These are phyloP conservation scores for Sebastes hubbsi DNA, from an alignment of 2,797 vertebrate species.

Conservation along the genomic window DNA sequence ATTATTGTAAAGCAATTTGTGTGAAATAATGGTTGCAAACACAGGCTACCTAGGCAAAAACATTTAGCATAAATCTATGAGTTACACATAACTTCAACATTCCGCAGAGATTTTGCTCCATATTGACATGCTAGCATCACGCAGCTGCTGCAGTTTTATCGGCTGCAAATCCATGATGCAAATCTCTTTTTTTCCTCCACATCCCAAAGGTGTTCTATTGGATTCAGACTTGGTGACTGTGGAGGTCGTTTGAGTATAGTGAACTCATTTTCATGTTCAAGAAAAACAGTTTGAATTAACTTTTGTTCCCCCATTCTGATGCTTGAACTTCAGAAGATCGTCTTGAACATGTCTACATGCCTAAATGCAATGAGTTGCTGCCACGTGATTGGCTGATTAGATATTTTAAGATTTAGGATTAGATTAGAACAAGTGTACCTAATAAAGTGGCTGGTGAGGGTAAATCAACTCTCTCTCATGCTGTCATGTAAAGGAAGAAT, in stretches of 20 bases:
- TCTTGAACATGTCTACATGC: not conserved
- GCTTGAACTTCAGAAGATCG: not conserved
- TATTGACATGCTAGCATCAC: not conserved
- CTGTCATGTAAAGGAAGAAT: not conserved
- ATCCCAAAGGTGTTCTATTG: not conserved
- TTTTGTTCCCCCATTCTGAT: not conserved
- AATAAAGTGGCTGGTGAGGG: not conserved
- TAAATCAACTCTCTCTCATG: not conserved
- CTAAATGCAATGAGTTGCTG: not conserved
- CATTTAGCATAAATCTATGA: not conserved
- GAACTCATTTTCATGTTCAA: not conserved
- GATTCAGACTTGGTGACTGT: not conserved
- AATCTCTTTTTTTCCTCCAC: not conserved
- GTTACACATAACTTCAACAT: not conserved
- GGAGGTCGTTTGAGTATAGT: not conserved
- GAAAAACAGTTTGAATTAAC: not conserved
- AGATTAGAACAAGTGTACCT: not conserved
- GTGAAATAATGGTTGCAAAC: not conserved
- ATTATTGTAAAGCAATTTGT: not conserved
- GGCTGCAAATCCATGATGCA: not conserved
- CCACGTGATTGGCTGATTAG: not conserved
- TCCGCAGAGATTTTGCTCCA: not conserved
- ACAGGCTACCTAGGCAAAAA: not conserved
- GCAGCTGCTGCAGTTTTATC: not conserved
- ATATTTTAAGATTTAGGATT: not conserved